Conservation (phyloP, 1,140 invertebrate genomes). For the Lasioglossum baleicum region DNA sequence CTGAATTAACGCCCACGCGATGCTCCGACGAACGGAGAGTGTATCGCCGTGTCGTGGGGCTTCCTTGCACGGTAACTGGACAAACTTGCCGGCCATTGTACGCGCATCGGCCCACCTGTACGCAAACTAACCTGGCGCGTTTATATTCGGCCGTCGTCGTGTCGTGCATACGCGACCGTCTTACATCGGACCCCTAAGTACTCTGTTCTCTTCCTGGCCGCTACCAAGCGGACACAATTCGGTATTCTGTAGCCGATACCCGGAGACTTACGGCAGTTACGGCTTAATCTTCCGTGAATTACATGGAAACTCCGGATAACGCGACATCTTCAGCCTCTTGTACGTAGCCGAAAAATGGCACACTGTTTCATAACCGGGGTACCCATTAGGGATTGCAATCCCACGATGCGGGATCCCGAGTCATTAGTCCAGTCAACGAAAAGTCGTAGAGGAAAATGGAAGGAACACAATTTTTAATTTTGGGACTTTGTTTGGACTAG, state of each 20-base stretch:
- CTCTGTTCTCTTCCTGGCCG: background rate
- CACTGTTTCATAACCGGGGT: too few relatives aligned
- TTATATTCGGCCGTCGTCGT: slow-evolving; percentile 30
- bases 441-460: too few relatives aligned
- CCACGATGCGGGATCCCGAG: too few relatives aligned
- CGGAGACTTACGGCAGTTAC: background rate
- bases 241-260: slow-evolving; percentile 25
- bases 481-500: too few relatives aligned
- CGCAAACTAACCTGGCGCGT: slow-evolving; percentile 2
- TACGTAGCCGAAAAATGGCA: too few relatives aligned
- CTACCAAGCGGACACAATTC: slow-evolving; percentile 21
- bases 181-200: background rate
- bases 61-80: slow-evolving; percentile 43
- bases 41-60: slow-evolving; percentile 31
- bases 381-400: too few relatives aligned
- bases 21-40: slow-evolving; percentile 24
- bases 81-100: slow-evolving; percentile 42
- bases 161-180: background rate
- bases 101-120: background rate
- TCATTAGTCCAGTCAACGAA: too few relatives aligned
- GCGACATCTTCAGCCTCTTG: too few relatives aligned
- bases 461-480: too few relatives aligned
- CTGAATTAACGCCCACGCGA: slow-evolving; percentile 55
- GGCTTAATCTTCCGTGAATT: slow-evolving; percentile 19
- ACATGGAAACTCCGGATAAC: background rate